A percentile compares a stretch with the other conserved stretches of the same genome.
Evolutionary conservation across 2,113 vertebrate species (phyloP).

Genomic region (Halcyon senegalensis): DNA sequence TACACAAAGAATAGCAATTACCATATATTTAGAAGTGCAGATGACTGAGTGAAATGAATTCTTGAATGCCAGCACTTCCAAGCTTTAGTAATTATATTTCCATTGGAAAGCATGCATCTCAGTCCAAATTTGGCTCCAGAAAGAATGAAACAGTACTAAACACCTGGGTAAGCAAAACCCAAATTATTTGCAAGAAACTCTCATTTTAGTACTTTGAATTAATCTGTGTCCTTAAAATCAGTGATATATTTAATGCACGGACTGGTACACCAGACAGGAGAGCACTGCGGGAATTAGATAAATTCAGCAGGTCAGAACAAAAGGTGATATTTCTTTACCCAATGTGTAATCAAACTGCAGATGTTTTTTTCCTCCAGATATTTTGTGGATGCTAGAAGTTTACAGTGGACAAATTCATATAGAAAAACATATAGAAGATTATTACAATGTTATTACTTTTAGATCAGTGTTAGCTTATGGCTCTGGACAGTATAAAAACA

Average conservation of each 20-base stretch:
- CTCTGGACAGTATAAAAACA: not conserved
- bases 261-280: not conserved
- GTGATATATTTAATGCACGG: not conserved
- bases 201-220: not conserved
- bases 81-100: not conserved
- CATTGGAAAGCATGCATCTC: not conserved
- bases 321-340: not conserved
- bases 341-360: not conserved
- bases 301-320: not conserved
- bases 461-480: not conserved
- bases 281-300: not conserved
- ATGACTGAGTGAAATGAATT: not conserved
- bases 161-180: not conserved
- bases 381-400: not conserved
- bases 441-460: not conserved
- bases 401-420: not conserved
- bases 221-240: not conserved
- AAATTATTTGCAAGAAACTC: not conserved
- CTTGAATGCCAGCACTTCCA: not conserved
- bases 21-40: not conserved
- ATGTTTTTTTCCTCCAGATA: not conserved
- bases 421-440: not conserved
- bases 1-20: not conserved
- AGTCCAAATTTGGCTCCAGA: not conserved
- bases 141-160: not conserved